Conservation (phyloP, 2,888 invertebrate genomes). For the Alentia gelatinosa region DNA sequence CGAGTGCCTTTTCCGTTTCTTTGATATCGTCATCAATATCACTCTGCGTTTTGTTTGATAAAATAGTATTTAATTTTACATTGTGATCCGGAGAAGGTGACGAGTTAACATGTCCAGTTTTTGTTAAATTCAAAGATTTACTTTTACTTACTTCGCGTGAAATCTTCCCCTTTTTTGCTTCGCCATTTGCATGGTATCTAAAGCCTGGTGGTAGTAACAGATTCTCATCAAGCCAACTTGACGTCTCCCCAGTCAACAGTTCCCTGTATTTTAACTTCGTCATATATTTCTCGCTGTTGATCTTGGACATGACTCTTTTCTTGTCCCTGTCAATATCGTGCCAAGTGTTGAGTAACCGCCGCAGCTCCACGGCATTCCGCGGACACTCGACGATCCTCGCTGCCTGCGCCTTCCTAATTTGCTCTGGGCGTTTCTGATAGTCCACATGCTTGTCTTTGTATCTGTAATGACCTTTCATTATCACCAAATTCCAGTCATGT, state of each 20-base stretch:
- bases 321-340: background rate
- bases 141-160: too few relatives aligned
- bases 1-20: background rate
- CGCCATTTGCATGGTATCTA: conserved; percentile 18
- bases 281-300: background rate
- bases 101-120: too few relatives aligned
- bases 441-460: background rate
- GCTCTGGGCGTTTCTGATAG: background rate
- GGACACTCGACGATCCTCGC: conserved; percentile 16
- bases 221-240: background rate
- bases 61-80: background rate
- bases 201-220: conserved; percentile 4
- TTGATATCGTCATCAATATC: background rate
- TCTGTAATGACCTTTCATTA: too few relatives aligned
- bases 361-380: background rate
- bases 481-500: too few relatives aligned
- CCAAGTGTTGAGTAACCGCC: conserved; percentile 12
- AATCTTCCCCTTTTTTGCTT: conserved; percentile 23
- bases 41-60: too few relatives aligned
- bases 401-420: background rate
- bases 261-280: background rate
- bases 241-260: background rate
- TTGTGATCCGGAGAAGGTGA: too few relatives aligned
- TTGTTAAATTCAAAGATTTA: too few relatives aligned
- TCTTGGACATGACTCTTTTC: background rate